Conservation (phyloP, 2,888 invertebrate genomes). For the Idaea straminata region DNA sequence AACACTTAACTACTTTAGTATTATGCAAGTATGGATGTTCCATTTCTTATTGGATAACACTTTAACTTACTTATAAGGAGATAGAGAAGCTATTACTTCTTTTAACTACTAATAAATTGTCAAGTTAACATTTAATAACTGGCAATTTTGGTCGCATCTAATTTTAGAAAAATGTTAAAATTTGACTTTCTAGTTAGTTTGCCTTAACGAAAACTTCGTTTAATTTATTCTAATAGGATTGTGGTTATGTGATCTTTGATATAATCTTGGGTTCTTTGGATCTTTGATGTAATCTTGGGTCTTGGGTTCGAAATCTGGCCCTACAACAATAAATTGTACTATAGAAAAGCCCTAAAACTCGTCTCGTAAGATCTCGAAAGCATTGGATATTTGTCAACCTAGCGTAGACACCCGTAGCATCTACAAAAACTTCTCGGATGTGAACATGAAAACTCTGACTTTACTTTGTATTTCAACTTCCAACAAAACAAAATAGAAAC, state of each 20-base stretch:
- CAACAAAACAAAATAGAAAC: not conserved
- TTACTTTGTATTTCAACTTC: not conserved
- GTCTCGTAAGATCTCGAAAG: too few relatives aligned
- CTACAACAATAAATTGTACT: too few relatives aligned
- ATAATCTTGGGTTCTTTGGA: too few relatives aligned
- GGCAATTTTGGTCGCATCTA: conserved; percentile 41
- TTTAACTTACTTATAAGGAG: conserved; percentile 35
- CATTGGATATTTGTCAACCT: too few relatives aligned
- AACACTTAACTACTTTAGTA: not conserved
- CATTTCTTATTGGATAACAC: conserved; percentile 41
- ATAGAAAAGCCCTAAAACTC: too few relatives aligned
- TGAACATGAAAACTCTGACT: not conserved
- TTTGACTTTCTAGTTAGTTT: conserved; percentile 27
- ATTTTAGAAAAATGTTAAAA: conserved; percentile 33
- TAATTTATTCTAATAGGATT: too few relatives aligned
- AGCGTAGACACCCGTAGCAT: too few relatives aligned
- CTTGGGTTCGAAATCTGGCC: too few relatives aligned
- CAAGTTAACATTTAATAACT: conserved; percentile 43
- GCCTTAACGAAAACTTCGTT: conserved; percentile 8
- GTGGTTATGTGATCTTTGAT: too few relatives aligned
- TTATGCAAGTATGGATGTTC: not conserved
- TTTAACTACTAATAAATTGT: conserved; percentile 51
- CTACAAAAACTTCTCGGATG: too few relatives aligned
- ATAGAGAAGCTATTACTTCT: conserved; percentile 40
- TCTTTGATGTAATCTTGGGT: too few relatives aligned